Evolutionary conservation across 2,113 vertebrate genomes (phyloP), one percentile per base, ranked within the genome.

Genomic region (Lepus europaeus): DNA sequence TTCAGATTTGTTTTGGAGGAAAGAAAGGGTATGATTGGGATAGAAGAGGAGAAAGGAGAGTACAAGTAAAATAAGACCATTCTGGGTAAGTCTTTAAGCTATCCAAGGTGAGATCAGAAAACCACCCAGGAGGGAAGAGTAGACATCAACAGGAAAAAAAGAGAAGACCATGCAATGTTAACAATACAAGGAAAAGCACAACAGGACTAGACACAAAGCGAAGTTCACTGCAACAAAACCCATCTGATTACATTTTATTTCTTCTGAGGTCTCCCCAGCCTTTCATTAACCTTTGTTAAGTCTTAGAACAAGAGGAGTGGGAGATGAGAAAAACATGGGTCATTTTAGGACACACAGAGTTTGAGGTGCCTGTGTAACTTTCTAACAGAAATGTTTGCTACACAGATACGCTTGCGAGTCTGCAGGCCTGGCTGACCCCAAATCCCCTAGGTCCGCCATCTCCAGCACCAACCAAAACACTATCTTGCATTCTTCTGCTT

Each of bases 141-240:
- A 5, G 29, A 70, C 61, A 39, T 76, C 45, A 93, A 31, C 83
- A 66, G 73, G 63, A 59, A 59, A 59, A 59, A 59, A 59, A 5
- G 19, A 89, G 51, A 72, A 93, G 72, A 63, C 14, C 17, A 63
- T 29, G 29, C 4, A 89, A 64, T 45, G 68, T 89, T 27, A 61
- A 63, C 87, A 20, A 31, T 14, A 27, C 5, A 76, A 84, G 20
- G 33, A 66, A 81, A 8, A 80, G 22, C 91, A 56, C 7, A 25
- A 73, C 49, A 74, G 45, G 13, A 12, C 64, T 14, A 39, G 36
- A 83, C 61, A 87, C 8, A 56, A 66, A 64, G 51, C 19, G 36
- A 82, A 73, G 74, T 31, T 63, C 36, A 63, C n/a, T 59, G 90
- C n/a, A 83, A 69, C 73, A 39, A 94, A 87, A 87, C 12, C 22